These are phyloP conservation scores for Tachysurus fulvidraco DNA, from an alignment of 2,113 vertebrate species.

Conservation along the genomic window DNA sequence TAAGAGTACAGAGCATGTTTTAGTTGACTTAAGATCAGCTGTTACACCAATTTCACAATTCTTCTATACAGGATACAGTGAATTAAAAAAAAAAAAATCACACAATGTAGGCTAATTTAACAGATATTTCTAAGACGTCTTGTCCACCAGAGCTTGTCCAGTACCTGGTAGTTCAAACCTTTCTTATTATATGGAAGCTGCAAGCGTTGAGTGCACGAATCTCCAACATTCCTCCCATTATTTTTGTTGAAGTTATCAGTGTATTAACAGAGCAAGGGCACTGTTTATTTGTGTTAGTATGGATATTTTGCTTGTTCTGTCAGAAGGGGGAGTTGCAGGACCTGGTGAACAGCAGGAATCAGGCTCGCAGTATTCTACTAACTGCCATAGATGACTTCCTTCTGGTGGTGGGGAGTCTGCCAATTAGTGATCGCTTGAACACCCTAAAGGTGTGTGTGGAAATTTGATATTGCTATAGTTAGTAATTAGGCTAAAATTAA, in stretches of 20 bases:
- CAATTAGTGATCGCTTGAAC: slow-evolving; percentile 64
- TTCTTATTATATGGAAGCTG: no score
- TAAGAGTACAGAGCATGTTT: neutral
- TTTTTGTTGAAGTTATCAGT: neutral
- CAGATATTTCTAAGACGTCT: no score
- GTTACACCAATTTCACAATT: neutral
- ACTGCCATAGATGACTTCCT: slow-evolving; percentile 66
- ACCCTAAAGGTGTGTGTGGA: slow-evolving; percentile 60
- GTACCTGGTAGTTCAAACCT: no score
- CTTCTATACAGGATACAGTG: no score
- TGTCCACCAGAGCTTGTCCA: no score
- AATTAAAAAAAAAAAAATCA: no score
- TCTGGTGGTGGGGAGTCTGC: slow-evolving; percentile 68
- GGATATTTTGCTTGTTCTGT: slow-evolving; percentile 5
- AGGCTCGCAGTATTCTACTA: slow-evolving; percentile 63
- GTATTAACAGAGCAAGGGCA: neutral
- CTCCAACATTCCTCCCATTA: neutral
- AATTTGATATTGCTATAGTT: neutral
- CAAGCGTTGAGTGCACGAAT: no score
- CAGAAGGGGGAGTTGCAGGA: slow-evolving; percentile 65
- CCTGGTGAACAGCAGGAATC: slow-evolving; percentile 70
- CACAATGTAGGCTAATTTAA: no score
- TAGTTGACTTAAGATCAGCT: neutral
- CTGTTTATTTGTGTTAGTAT: neutral
- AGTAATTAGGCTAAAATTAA: neutral